phyloP scores from a whole-genome alignment of 2,888 invertebrate genomes.

The Criorhina ranunculi region DNA sequence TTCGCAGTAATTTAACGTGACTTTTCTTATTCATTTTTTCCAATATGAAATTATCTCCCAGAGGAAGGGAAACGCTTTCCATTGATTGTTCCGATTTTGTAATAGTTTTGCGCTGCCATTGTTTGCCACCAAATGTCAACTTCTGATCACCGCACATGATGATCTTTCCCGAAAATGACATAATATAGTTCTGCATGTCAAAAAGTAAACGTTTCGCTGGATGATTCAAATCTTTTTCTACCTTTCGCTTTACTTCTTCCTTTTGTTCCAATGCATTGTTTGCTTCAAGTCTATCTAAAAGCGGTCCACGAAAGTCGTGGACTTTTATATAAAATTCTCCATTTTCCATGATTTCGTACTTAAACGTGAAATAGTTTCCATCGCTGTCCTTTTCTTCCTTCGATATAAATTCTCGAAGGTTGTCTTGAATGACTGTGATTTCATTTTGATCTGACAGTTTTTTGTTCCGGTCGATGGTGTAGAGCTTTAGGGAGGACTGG shows the following conservation, averaged over 20 bases:
- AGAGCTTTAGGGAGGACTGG: slow-evolving; percentile 7
- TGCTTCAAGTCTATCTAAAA: not conserved
- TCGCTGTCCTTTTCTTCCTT: not conserved
- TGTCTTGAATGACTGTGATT: slow-evolving; percentile 7
- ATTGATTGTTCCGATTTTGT: not conserved
- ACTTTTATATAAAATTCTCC: slow-evolving; percentile 17
- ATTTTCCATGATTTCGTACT: slow-evolving; percentile 5
- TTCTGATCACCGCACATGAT: slow-evolving; percentile 25
- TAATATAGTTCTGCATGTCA: slow-evolving; percentile 27
- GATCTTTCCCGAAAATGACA: slow-evolving; percentile 16
- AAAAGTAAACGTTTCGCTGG: slow-evolving; percentile 7
- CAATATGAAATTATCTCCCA: slow-evolving; percentile 16
- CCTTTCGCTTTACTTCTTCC: not conserved
- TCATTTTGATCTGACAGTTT: not conserved
- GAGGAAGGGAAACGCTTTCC: not conserved
- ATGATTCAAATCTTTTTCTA: slow-evolving; percentile 1
- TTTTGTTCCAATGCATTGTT: not conserved
- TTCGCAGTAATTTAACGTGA: not conserved
- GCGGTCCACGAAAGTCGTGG: slow-evolving; percentile 5
- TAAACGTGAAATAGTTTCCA: slow-evolving; percentile 26
- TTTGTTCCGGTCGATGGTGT: not conserved
- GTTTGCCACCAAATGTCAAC: slow-evolving; percentile 33
- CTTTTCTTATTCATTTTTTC: slow-evolving; percentile 17
- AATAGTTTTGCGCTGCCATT: not conserved
- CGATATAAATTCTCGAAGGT: slow-evolving; percentile 6